phyloP scores from a whole-genome alignment of 2,888 invertebrate genomes.

The Lottia scabra region DNA sequence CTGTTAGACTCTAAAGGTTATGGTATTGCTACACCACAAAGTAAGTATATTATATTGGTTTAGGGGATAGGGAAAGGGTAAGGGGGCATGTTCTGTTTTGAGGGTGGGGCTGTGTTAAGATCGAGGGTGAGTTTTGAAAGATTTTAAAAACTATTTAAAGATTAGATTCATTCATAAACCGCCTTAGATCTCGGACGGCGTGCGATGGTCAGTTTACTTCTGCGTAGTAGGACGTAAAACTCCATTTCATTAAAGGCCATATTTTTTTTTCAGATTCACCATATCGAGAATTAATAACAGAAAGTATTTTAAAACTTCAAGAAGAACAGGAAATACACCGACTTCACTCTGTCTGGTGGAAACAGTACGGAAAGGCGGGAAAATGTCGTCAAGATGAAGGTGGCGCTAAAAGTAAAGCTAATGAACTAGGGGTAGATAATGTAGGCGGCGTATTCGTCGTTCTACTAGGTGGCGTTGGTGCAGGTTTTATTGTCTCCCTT shows the following conservation, averaged over 20 bases:
- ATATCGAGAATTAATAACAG: conserved; percentile 96
- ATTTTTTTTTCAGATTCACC: conserved; percentile 77
- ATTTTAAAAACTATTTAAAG: too few species aligned
- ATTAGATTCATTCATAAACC: too few species aligned
- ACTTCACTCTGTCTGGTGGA: conserved; percentile 96
- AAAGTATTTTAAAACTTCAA: conserved; percentile 93
- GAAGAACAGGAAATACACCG: conserved; percentile 89
- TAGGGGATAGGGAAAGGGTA: not conserved
- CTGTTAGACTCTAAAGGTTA: conserved; percentile 89
- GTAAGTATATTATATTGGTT: conserved; percentile 66
- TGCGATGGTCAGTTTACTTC: too few species aligned
- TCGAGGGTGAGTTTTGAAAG: too few species aligned
- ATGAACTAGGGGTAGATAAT: conserved; percentile 92
- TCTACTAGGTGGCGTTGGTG: conserved; percentile 88
- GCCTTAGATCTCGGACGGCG: too few species aligned
- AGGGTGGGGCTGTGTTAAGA: too few species aligned
- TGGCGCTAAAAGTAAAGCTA: conserved; percentile 80
- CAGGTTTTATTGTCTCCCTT: conserved; percentile 92
- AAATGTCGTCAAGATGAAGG: conserved; percentile 75
- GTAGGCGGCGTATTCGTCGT: conserved; percentile 95
- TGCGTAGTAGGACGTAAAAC: too few species aligned
- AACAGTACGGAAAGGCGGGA: conserved; percentile 53
- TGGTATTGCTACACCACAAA: conserved; percentile 96
- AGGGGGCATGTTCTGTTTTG: not conserved
- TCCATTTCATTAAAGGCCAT: too few species aligned